Percentiles rank a stretch among this genome's conserved stretches.
These are phyloP conservation scores for Nycticebus coucang DNA, from an alignment of 2,113 vertebrate genomes.

Conservation along the genomic window DNA sequence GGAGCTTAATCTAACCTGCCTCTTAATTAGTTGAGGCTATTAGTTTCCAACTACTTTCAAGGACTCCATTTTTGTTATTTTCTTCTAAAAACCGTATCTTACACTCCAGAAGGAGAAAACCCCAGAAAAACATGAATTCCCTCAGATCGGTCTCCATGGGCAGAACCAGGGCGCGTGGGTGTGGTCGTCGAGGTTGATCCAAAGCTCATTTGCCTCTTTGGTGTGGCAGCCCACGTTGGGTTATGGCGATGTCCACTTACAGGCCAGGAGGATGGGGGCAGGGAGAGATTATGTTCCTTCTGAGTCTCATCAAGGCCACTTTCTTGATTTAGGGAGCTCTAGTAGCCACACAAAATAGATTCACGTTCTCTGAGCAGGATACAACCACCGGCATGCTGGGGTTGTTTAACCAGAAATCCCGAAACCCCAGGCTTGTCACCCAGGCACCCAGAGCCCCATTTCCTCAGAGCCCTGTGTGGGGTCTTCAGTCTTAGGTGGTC, in stretches of 20 bases:
- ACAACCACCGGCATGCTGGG: rapidly evolving
- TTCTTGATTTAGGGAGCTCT: neutral
- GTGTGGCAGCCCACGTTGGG: neutral
- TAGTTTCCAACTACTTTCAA: neutral
- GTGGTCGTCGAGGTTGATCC: neutral
- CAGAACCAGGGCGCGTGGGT: neutral
- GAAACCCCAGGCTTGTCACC: neutral
- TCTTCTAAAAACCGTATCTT: neutral
- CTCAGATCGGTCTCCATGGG: neutral
- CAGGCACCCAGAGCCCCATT: neutral
- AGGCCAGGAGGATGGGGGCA: too few species aligned
- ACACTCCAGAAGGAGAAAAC: neutral
- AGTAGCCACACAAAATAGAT: neutral
- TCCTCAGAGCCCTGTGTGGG: rapidly evolving
- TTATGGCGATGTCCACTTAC: rapidly evolving
- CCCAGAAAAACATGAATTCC: neutral
- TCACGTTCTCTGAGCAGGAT: too few species aligned
- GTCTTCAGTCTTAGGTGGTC: neutral
- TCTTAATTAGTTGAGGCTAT: neutral
- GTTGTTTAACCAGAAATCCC: neutral
- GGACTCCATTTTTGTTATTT: neutral
- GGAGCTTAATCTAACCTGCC: neutral
- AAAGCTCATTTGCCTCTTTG: rapidly evolving
- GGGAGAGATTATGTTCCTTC: too few species aligned
- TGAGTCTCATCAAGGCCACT: rapidly evolving